Evolutionary conservation across 2,113 vertebrate genomes (phyloP).

Genomic region (Girardinichthys multiradiatus): DNA sequence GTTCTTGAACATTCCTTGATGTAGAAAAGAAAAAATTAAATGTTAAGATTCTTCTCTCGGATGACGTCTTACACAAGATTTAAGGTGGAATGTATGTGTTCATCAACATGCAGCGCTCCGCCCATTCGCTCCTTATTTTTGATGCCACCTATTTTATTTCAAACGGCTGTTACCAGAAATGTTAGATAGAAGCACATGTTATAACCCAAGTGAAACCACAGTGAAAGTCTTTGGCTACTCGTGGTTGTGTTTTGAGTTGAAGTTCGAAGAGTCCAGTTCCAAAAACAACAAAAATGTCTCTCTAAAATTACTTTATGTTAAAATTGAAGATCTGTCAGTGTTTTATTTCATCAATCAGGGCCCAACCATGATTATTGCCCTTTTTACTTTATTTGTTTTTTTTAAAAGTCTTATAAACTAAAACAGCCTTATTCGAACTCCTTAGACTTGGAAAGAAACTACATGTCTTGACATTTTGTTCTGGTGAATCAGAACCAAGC

Average conservation of each 20-base stretch:
- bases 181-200: conserved; percentile 53
- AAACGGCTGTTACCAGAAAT: conserved; percentile 11
- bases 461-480: neutral
- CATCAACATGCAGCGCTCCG: conserved; percentile 33
- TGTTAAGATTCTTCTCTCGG: conserved; percentile 61
- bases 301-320: neutral
- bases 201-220: conserved; percentile 19
- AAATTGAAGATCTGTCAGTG: neutral
- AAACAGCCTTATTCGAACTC: too few relatives aligned
- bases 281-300: conserved; percentile 16
- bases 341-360: conserved; percentile 17
- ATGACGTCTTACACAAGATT: conserved; percentile 46
- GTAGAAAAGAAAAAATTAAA: conserved; percentile 60
- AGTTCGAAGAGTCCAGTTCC: conserved; percentile 48
- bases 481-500: neutral
- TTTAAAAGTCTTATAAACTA: too few relatives aligned
- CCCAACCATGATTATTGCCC: conserved; percentile 16
- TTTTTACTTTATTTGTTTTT: neutral
- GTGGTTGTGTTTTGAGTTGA: conserved; percentile 47
- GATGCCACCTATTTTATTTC: conserved; percentile 19
- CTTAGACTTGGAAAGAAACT: neutral
- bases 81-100: conserved; percentile 40
- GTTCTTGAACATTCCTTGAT: conserved; percentile 65
- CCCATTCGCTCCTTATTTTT: conserved; percentile 28
- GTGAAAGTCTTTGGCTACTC: conserved; percentile 28